These are phyloP conservation scores for Eupleurogrammus muticus DNA, from an alignment of 2,797 vertebrate genomes.

Conservation along the genomic window DNA sequence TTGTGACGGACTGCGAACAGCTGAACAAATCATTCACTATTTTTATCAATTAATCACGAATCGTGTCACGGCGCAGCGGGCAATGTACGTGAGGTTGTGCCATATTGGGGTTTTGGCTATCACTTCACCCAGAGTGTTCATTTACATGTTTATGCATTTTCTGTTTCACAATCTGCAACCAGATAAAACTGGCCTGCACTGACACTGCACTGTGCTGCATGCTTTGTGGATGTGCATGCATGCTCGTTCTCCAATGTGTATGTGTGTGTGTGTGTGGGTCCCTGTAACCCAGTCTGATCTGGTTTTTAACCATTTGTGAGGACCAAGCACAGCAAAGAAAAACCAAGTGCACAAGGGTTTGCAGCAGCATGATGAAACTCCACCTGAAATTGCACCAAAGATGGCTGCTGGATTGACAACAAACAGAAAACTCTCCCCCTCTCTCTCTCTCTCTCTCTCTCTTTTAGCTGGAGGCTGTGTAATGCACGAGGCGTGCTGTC, in stretches of 20 bases:
- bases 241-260: constrained; percentile 18
- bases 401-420: constrained; percentile 72
- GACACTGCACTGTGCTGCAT: constrained; percentile 5
- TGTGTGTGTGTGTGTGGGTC: not conserved
- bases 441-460: not conserved
- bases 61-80: not conserved
- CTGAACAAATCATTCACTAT: not conserved
- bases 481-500: constrained; percentile 26
- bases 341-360: not conserved
- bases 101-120: not conserved
- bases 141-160: constrained; percentile 1
- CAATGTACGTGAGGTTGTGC: not conserved
- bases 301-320: constrained; percentile 53
- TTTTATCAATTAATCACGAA: not conserved
- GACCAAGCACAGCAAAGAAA: not conserved
- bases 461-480: not conserved
- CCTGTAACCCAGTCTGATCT: constrained; percentile 61
- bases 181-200: constrained; percentile 21
- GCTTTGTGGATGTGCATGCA: constrained; percentile 29
- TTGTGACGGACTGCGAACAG: not conserved
- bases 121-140: not conserved
- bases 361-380: constrained; percentile 64
- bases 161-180: constrained; percentile 19
- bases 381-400: constrained; percentile 73
- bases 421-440: constrained; percentile 35